phyloP scores from a whole-genome alignment of 2,888 invertebrate species.

The Stenurella melanura region DNA sequence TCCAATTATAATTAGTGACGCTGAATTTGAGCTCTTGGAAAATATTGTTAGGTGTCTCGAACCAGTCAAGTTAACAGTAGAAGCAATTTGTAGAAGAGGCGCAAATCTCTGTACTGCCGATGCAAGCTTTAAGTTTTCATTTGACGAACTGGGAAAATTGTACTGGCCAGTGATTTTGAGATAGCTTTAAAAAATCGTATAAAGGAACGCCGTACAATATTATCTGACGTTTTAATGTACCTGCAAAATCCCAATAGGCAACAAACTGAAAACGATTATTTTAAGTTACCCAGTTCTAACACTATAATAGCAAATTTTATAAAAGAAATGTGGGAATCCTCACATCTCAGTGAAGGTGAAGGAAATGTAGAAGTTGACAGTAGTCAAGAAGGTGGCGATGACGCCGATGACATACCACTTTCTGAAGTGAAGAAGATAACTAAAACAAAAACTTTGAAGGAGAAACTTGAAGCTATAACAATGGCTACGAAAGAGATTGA shows the following conservation, averaged over 20 bases:
- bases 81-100: slow-evolving; percentile 37
- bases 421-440: slow-evolving; percentile 8
- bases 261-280: slow-evolving; percentile 16
- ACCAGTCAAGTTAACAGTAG: slow-evolving; percentile 39
- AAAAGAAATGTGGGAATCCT: slow-evolving; percentile 19
- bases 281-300: slow-evolving; percentile 22
- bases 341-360: slow-evolving; percentile 7
- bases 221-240: no score
- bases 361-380: slow-evolving; percentile 10
- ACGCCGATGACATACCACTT: slow-evolving; percentile 15
- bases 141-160: slow-evolving; percentile 25
- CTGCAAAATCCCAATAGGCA: slow-evolving; percentile 8
- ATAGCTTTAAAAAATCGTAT: no score
- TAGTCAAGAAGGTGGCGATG: slow-evolving; percentile 6
- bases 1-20: no score
- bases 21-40: no score
- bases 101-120: slow-evolving; percentile 38
- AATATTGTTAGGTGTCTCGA: slow-evolving; percentile 26
- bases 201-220: no score
- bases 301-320: slow-evolving; percentile 2
- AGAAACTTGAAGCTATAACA: slow-evolving; percentile 23
- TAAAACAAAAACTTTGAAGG: slow-evolving; percentile 2
- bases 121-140: slow-evolving; percentile 36
- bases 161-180: slow-evolving; percentile 22
- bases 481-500: neutral